Percentiles rank a stretch among this genome's conserved stretches.
Evolutionary conservation across 2,888 invertebrate genomes (phyloP).

Genomic region (Glomeris marginata): DNA sequence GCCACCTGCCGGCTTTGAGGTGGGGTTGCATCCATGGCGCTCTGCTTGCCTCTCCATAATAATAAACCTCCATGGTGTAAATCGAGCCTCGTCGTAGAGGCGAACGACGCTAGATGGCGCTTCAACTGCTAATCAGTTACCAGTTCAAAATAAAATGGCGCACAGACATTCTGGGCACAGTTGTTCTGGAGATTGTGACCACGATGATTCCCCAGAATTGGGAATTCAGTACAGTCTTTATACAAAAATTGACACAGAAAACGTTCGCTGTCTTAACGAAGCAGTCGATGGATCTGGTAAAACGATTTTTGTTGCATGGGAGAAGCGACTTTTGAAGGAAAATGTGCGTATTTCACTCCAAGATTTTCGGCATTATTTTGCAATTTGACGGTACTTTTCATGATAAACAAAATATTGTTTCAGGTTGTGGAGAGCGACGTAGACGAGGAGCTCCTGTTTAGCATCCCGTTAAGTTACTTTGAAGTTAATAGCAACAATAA

Average conservation of each 20-base stretch:
- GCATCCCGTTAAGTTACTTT: slow-evolving; percentile 53
- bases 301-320: slow-evolving; percentile 83
- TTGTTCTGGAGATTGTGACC: slow-evolving; percentile 45
- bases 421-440: slow-evolving; percentile 93
- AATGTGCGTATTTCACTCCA: slow-evolving; percentile 49
- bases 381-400: background rate
- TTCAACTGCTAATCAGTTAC: too few relatives aligned
- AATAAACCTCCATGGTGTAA: too few relatives aligned
- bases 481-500: slow-evolving; percentile 11
- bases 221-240: slow-evolving; percentile 70
- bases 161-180: slow-evolving; percentile 31
- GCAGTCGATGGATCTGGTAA: slow-evolving; percentile 68
- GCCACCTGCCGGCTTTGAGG: too few relatives aligned
- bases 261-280: slow-evolving; percentile 85
- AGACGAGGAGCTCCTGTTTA: slow-evolving; percentile 89
- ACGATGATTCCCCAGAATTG: slow-evolving; percentile 45
- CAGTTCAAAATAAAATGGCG: slow-evolving; percentile 4
- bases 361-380: too few relatives aligned
- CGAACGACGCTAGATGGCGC: too few relatives aligned
- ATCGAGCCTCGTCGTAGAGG: too few relatives aligned
- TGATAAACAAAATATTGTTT: slow-evolving; percentile 22
- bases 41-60: too few relatives aligned
- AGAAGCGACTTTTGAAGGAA: slow-evolving; percentile 57
- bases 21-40: too few relatives aligned
- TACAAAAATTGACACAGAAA: slow-evolving; percentile 72